Percentiles rank a stretch among this genome's conserved stretches.
phyloP scores from a whole-genome alignment of 2,888 invertebrate genomes.

The Agrypnus murinus region DNA sequence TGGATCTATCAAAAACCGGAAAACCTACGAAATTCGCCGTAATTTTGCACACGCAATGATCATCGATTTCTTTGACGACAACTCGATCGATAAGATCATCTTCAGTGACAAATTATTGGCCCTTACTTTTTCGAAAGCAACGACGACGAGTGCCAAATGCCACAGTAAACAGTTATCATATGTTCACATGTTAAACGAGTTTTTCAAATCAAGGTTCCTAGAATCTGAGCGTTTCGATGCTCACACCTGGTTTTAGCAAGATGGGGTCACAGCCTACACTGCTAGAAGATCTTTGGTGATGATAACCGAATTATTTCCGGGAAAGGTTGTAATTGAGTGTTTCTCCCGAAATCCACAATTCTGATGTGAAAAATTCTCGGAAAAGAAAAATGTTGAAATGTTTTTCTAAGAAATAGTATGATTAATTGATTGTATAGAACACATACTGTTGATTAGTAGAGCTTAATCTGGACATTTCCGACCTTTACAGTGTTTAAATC shows the following conservation, averaged over 20 bases:
- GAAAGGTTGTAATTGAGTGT: background rate
- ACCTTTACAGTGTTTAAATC: no score
- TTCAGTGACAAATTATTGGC: background rate
- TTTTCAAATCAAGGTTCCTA: background rate
- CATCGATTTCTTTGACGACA: background rate
- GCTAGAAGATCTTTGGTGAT: constrained; percentile 16
- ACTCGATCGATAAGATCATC: background rate
- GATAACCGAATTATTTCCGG: background rate
- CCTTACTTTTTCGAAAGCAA: constrained; percentile 1
- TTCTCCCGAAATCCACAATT: no score
- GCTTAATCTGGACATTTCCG: no score
- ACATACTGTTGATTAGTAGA: no score
- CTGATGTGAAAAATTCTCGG: no score
- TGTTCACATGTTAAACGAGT: background rate
- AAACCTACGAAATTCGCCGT: background rate
- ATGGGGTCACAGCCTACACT: no score
- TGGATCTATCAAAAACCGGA: background rate
- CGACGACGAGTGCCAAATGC: background rate
- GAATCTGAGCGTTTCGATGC: constrained; percentile 5
- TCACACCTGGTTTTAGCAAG: background rate
- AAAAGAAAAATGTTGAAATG: no score
- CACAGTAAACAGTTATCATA: background rate
- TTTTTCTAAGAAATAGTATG: no score
- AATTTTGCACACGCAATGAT: constrained; percentile 11
- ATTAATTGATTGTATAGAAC: no score